Base-by-base conservation (phyloP, 2,797 vertebrate genomes). In the Sebastolobus alascanus region DNA sequence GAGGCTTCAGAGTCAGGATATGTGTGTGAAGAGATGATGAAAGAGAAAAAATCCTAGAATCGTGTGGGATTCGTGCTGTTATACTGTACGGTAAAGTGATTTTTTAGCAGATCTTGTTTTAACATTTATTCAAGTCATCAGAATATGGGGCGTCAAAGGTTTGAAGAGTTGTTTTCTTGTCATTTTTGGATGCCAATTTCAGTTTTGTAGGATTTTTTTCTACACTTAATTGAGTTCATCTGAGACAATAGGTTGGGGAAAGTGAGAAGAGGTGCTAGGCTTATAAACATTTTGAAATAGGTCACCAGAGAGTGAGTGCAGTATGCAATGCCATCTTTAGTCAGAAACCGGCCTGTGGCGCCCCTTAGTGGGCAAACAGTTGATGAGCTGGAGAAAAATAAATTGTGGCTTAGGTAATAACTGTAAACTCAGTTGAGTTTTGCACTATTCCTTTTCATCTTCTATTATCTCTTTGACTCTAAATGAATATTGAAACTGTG, bases 281-380 rank as follows among this genome's bases (percentile, higher is more conserved):
- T 31, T 18, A 29, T 35, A 7, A 1, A 16, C n/a, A 50, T 29
- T 59, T 73, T 75, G 2, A 55, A 2, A 31, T 4, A 4, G 58
- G 13, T 59, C 12, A 73, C 2, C 3, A 29, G 6, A 55, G 13
- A 60, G 1, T 40, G 29, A 3, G 4, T 5, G 1, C 0, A 9
- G 22, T 25, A 1, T n/a, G 8, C 8, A 33, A 40, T 18, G 4
- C 13, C 11, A 58, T 59, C 37, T 67, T 35, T 9, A 29, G n/a
- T 68, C 40, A 71, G 8, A 50, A 80, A 78, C 20, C 2, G 73
- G 60, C 16, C 31, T 79, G 11, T 84, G 83, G 83, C 68, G 40
- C 93, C 94, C 84, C 82, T 11, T 89, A 76, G 91, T 94, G 94
- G 91, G 0, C 40, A 31, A 87, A 69, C 5, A 16, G 18, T 2